phyloP scores from a whole-genome alignment of 2,113 vertebrate species.

The Bufo bufo region DNA sequence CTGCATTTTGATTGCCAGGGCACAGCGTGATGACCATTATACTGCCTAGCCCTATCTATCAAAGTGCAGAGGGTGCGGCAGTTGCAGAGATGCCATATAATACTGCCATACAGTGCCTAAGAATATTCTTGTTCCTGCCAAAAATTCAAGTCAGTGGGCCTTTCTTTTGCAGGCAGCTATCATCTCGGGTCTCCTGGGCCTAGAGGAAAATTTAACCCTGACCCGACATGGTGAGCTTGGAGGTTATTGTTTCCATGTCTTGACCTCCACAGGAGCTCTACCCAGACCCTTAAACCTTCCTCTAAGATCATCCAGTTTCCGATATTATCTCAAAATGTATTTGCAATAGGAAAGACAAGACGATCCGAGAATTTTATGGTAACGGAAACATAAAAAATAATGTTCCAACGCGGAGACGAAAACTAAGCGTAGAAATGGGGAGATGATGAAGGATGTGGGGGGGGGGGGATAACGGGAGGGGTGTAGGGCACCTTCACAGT shows the following conservation, averaged over 20 bases:
- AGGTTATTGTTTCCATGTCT: background rate
- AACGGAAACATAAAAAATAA: constrained; percentile 54
- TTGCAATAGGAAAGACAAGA: background rate
- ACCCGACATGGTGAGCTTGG: too few species aligned
- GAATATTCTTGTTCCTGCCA: too few species aligned
- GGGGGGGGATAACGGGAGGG: constrained; percentile 44
- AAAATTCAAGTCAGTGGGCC: too few species aligned
- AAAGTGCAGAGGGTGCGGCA: too few species aligned
- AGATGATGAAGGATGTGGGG: constrained; percentile 50
- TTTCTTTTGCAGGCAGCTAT: too few species aligned
- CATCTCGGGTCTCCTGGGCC: too few species aligned
- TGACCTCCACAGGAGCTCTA: background rate
- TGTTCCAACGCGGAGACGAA: constrained; percentile 28
- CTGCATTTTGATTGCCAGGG: too few species aligned
- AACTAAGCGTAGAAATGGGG: constrained; percentile 59
- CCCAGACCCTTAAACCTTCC: background rate
- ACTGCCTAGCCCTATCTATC: too few species aligned
- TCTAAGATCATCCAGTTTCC: background rate
- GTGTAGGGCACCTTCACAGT: constrained; percentile 57
- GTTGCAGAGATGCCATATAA: too few species aligned
- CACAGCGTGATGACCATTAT: too few species aligned
- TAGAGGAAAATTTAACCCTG: too few species aligned
- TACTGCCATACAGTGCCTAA: too few species aligned
- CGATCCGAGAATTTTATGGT: background rate
- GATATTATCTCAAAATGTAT: background rate